A percentile compares a stretch with the other conserved stretches of the same genome.
These are phyloP conservation scores for Apistogramma diplotaenia DNA, from an alignment of 2,113 vertebrate genomes.

Conservation along the genomic window DNA sequence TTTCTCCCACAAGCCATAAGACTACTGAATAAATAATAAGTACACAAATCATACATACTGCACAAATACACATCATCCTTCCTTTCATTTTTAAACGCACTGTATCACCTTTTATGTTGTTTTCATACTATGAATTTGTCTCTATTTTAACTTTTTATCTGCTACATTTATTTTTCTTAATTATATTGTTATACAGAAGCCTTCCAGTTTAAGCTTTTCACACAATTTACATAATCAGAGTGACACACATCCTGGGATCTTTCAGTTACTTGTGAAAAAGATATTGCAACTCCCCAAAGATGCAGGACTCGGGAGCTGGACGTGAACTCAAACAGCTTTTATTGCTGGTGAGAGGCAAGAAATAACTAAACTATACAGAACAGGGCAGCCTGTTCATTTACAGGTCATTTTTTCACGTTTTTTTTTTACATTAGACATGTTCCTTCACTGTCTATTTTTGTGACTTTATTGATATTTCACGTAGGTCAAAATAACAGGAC, in stretches of 20 bases:
- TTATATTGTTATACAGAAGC: background rate
- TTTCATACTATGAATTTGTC: background rate
- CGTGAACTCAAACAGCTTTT: no score
- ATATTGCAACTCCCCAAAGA: background rate
- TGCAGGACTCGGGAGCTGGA: no score
- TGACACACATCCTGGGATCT: background rate
- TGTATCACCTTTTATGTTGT: background rate
- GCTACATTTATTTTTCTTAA: background rate
- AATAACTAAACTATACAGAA: no score
- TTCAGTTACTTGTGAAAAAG: background rate
- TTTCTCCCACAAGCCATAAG: background rate
- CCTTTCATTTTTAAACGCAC: no score
- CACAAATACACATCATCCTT: background rate
- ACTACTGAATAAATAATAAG: background rate
- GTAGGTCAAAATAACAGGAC: no score
- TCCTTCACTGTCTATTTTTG: no score
- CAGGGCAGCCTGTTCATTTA: no score
- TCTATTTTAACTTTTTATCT: background rate
- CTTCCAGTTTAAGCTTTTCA: background rate
- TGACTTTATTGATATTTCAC: no score
- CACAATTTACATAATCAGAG: background rate
- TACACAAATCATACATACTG: background rate
- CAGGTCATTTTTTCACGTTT: no score
- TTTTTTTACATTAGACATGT: no score
- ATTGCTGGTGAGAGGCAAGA: no score